Base-by-base conservation (phyloP, 2,888 invertebrate genomes). In the Neoitamus cyanurus region DNA sequence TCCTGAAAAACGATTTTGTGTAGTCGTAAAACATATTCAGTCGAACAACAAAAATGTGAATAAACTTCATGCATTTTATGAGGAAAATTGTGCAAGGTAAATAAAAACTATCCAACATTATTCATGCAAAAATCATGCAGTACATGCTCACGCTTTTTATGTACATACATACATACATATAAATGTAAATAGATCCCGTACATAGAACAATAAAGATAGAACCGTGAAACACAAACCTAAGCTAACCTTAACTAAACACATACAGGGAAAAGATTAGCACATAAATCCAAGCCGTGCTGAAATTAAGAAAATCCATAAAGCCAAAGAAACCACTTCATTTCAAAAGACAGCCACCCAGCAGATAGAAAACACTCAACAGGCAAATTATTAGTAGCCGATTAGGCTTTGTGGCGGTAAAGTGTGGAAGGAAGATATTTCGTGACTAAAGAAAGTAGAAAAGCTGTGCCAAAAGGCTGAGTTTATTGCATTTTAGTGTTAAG, bases 391-490 rank as follows among this genome's bases (percentile, higher is more conserved):
- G 42, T n/a, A 58, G 58, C 25, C 58, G 58, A 25, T 58, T 58
- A 25, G 25, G 9, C 25, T 25, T 58, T 25, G 58, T 3, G 42
- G 75, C 11, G 42, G 20, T 42, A 42, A 11, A 20, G 28, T 37
- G 20, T 4, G 7, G 25, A 58, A 20, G 42, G 20, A 73, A 11
- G 48, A 78, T 28, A 73, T 6, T 36, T 36, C 31, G 30, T 34
- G 15, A 78, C n/a, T n/a, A 78, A 78, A 58, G 48, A 78, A 46
- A 30, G 77, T 58, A 30, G 11, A 28, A 31, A 70, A 78, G 75
- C 25, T 36, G 42, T 75, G 75, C 30, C 15, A 77, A n/a, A 78
- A 48, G 31, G 20, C 78, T n/a, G 48, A 48, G 11, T 28, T 31
- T 31, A 48, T 48, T 20, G 30, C 31, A 31, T 70, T 15, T 58